Percentiles rank a stretch among this genome's conserved stretches.
phyloP scores from a whole-genome alignment of 2,797 vertebrate genomes.

The Manis crassicaudata region DNA sequence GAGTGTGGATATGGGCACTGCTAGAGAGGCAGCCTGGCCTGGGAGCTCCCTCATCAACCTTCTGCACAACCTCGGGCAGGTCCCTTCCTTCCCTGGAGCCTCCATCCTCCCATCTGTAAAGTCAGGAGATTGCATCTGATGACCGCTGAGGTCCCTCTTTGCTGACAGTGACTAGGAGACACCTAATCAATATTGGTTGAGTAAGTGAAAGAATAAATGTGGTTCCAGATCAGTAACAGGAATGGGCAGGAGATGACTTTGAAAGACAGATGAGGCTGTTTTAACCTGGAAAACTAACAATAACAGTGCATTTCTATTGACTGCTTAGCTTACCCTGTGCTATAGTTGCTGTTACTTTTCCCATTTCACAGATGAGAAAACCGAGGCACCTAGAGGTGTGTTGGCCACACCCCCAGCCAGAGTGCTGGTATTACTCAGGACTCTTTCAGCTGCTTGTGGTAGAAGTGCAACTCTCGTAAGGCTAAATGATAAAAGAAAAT shows the following conservation, averaged over 20 bases:
- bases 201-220: not conserved
- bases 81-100: not conserved
- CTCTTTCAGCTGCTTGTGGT: not conserved
- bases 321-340: fast-evolving
- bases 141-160: not conserved
- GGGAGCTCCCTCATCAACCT: not conserved
- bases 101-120: not conserved
- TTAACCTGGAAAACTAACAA: not conserved
- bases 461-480: not conserved
- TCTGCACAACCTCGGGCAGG: not conserved
- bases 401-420: not conserved
- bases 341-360: not conserved
- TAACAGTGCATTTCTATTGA: not conserved
- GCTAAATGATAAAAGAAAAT: not conserved
- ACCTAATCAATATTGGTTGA: not conserved
- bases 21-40: not conserved
- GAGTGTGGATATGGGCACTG: fast-evolving
- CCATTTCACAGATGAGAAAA: not conserved
- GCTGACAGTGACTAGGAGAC: not conserved
- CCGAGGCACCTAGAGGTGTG: not conserved
- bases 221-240: too few species aligned
- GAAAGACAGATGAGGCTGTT: not conserved
- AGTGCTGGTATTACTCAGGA: not conserved
- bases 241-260: not conserved
- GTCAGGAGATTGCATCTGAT: not conserved